These are phyloP conservation scores for Vanessa cardui DNA, from an alignment of 2,888 invertebrate species.

Conservation along the genomic window DNA sequence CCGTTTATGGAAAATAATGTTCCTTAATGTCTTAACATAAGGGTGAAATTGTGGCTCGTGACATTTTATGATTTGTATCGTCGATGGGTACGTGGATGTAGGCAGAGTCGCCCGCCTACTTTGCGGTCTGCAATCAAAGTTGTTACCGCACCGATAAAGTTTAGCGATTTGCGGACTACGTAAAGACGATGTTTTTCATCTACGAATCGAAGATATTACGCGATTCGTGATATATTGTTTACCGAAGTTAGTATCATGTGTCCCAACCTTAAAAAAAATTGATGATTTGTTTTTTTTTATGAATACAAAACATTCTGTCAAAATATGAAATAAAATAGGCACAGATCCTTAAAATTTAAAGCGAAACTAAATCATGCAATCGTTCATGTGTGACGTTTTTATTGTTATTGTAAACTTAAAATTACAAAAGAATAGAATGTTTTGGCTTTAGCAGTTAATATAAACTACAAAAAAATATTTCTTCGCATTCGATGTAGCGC, in stretches of 20 bases:
- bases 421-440: constrained; percentile 66
- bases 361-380: constrained; percentile 23
- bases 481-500: constrained; percentile 53
- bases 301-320: constrained; percentile 14
- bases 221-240: constrained; percentile 22
- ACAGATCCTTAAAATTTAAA: constrained; percentile 13
- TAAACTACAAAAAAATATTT: constrained; percentile 65
- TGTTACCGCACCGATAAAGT: constrained; percentile 48
- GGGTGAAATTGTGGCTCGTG: constrained; percentile 45
- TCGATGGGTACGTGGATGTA: constrained; percentile 43
- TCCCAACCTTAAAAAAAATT: constrained; percentile 18
- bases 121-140: constrained; percentile 50
- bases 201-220: constrained; percentile 29
- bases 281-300: constrained; percentile 16
- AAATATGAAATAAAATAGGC: constrained; percentile 16
- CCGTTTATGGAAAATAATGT: constrained; percentile 45
- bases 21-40: constrained; percentile 49
- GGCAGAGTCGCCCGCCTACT: constrained; percentile 44
- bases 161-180: constrained; percentile 49
- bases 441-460: constrained; percentile 74
- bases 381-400: constrained; percentile 61
- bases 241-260: constrained; percentile 16
- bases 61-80: constrained; percentile 45
- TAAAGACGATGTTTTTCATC: constrained; percentile 47
- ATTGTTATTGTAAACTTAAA: constrained; percentile 67